Conservation (phyloP, 1,140 invertebrate genomes). For the Spodoptera frugiperda region DNA sequence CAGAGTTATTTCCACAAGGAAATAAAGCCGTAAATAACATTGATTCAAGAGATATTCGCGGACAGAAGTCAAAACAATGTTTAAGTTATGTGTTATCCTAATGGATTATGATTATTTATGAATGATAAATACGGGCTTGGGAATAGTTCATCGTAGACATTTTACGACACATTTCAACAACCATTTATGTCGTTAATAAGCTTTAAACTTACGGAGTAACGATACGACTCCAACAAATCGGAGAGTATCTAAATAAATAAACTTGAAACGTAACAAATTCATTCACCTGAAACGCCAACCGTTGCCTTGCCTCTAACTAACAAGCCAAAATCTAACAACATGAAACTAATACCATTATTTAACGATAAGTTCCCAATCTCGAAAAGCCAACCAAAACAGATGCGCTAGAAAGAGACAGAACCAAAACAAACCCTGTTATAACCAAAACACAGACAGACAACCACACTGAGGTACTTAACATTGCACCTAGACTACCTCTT, state of each 20-base stretch:
- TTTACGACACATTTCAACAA: too few relatives aligned
- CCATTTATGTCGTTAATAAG: too few relatives aligned
- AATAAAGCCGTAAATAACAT: slow-evolving; percentile 14
- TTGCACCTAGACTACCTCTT: slow-evolving; percentile 17
- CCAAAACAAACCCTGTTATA: slow-evolving; percentile 12
- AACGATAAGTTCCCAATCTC: background rate
- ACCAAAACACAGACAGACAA: slow-evolving; percentile 1
- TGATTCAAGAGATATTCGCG: slow-evolving; percentile 4
- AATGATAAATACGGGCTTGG: too few relatives aligned
- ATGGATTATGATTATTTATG: background rate
- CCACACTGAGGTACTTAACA: slow-evolving; percentile 12
- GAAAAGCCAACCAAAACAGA: slow-evolving; percentile 4
- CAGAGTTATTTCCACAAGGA: background rate
- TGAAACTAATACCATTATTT: background rate
- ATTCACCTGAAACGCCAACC: too few relatives aligned
- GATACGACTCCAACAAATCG: too few relatives aligned
- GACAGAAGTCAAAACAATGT: background rate
- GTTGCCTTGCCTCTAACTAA: too few relatives aligned
- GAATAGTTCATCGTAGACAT: too few relatives aligned
- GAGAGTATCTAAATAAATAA: background rate
- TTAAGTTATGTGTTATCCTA: background rate
- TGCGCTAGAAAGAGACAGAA: slow-evolving; percentile 16
- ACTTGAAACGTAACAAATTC: too few relatives aligned
- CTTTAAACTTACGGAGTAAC: too few relatives aligned
- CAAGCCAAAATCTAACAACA: too few relatives aligned